Percentiles rank a stretch among this genome's conserved stretches.
These are phyloP conservation scores for Phenganax stokvisi DNA, from an alignment of 92 coral and sea anemone genomes.

Conservation along the genomic window DNA sequence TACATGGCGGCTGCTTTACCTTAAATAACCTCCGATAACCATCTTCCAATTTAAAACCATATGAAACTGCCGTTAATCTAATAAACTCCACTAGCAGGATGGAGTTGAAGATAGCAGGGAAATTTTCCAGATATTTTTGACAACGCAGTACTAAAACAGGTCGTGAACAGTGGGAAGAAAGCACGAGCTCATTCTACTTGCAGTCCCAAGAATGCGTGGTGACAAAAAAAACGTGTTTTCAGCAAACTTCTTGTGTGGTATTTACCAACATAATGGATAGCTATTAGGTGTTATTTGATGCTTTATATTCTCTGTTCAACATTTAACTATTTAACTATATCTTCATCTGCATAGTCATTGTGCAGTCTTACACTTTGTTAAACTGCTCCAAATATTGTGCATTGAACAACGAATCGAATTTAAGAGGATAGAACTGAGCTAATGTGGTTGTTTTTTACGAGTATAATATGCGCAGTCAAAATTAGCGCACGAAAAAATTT, in stretches of 20 bases:
- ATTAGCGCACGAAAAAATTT: no score
- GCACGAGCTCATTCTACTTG: not conserved
- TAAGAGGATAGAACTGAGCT: not conserved
- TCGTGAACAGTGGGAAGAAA: not conserved
- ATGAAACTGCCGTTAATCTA: slow-evolving; percentile 27
- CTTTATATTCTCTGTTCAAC: slow-evolving; percentile 2
- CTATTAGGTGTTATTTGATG: slow-evolving; percentile 23
- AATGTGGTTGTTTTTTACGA: slow-evolving; percentile 3
- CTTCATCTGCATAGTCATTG: not conserved
- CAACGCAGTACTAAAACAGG: not conserved
- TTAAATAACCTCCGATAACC: slow-evolving; percentile 35
- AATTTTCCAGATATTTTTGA: slow-evolving; percentile 20
- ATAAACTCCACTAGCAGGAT: slow-evolving; percentile 23
- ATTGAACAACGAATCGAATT: slow-evolving; percentile 20
- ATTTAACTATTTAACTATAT: slow-evolving; percentile 18
- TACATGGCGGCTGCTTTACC: slow-evolving; percentile 14
- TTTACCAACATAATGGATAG: slow-evolving; percentile 19
- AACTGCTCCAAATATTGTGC: not conserved
- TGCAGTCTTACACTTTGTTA: slow-evolving; percentile 1
- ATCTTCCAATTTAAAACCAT: slow-evolving; percentile 33
- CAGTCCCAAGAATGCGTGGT: not conserved
- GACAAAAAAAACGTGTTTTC: not conserved
- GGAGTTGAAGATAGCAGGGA: slow-evolving; percentile 13
- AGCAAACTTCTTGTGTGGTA: slow-evolving; percentile 36
- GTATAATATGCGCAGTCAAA: not conserved